Conservation (phyloP, 2,113 vertebrate species). For the Xyrauchen texanus region DNA sequence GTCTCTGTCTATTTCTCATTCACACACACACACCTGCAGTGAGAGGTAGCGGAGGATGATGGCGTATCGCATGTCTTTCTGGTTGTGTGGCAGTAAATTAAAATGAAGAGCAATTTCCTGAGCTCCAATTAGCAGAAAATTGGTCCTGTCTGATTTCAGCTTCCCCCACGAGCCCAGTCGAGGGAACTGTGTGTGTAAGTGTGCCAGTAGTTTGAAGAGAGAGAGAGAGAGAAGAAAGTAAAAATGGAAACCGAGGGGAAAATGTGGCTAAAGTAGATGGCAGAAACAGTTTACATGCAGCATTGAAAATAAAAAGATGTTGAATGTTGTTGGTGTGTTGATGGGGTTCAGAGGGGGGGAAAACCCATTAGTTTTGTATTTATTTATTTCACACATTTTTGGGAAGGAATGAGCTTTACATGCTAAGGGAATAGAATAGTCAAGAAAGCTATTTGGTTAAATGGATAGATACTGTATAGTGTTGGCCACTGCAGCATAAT, state of each 20-base stretch:
- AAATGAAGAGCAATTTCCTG: constrained; percentile 79
- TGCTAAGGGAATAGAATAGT: background rate
- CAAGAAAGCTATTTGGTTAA: background rate
- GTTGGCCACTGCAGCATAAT: constrained; percentile 8
- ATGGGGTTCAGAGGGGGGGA: no score
- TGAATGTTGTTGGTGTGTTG: no score
- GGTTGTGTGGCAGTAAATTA: constrained; percentile 75
- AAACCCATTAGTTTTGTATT: no score
- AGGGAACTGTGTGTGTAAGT: constrained; percentile 2
- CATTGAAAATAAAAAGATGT: no score
- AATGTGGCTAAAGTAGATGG: no score
- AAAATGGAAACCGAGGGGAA: no score
- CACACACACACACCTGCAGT: constrained; percentile 62
- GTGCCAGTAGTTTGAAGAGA: background rate
- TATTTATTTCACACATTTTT: no score
- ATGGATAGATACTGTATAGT: background rate
- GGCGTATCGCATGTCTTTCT: constrained; percentile 70
- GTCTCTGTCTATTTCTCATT: background rate
- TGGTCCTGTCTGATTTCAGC: constrained; percentile 74
- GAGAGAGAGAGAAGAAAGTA: no score
- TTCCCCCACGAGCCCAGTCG: constrained; percentile 52
- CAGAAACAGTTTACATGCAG: no score
- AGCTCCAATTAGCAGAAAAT: constrained; percentile 80
- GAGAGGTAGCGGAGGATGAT: constrained; percentile 41
- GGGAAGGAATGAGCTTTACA: background rate